Evolutionary conservation across 2,113 vertebrate genomes (phyloP).

Genomic region (Gymnarchus niloticus): DNA sequence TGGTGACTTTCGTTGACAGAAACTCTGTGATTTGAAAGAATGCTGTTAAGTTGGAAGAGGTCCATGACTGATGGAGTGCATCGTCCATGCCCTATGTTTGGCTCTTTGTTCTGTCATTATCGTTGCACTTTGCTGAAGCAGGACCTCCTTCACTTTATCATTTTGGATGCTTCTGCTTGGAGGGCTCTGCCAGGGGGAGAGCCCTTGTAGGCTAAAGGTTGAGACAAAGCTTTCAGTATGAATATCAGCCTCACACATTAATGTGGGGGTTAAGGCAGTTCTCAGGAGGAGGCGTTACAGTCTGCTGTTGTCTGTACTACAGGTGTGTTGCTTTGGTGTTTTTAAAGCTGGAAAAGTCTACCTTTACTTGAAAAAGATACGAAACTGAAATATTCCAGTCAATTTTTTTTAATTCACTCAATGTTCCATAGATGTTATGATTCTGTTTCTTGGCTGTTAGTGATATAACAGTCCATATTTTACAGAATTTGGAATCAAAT

Average conservation of each 20-base stretch:
- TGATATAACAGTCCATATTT: neutral
- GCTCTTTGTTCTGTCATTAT: neutral
- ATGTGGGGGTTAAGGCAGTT: neutral
- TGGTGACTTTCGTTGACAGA: neutral
- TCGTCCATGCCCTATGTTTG: constrained; percentile 14
- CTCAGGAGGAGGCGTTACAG: neutral
- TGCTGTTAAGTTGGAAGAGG: constrained; percentile 5
- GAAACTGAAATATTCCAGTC: neutral
- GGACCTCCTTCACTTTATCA: neutral
- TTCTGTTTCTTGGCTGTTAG: neutral
- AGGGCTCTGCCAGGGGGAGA: neutral
- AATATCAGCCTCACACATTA: neutral
- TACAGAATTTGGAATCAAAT: neutral
- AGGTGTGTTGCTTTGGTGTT: neutral
- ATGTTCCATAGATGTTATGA: neutral
- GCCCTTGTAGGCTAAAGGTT: neutral
- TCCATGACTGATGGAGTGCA: constrained; percentile 10
- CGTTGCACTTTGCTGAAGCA: neutral
- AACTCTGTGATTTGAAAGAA: constrained; percentile 19
- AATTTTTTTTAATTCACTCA: neutral
- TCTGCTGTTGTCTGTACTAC: neutral
- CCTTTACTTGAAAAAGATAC: neutral
- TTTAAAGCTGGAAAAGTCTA: neutral
- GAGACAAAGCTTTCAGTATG: neutral
- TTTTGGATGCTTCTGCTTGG: neutral